Evolutionary conservation across 2,113 vertebrate genomes (phyloP).

Genomic region (Heterotilapia buettikoferi): DNA sequence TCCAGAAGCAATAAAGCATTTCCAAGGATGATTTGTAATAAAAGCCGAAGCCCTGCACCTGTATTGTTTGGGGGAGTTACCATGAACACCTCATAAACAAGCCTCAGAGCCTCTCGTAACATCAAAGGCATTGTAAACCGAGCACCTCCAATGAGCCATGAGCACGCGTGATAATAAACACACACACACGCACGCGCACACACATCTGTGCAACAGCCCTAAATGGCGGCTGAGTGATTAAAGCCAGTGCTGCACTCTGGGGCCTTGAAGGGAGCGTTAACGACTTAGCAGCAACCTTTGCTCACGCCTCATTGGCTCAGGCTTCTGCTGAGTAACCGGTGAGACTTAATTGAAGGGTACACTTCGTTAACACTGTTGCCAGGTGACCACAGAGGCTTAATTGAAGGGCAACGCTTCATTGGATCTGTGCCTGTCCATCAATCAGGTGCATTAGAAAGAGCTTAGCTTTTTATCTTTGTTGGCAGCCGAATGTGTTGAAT

Average conservation of each 20-base stretch:
- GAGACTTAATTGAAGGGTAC: constrained; percentile 29
- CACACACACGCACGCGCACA: neutral
- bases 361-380: constrained; percentile 29
- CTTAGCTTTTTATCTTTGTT: neutral
- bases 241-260: neutral
- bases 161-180: neutral
- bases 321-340: constrained; percentile 14
- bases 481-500: neutral
- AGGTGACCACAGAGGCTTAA: constrained; percentile 23
- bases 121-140: neutral
- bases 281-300: neutral
- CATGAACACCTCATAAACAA: constrained; percentile 33
- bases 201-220: neutral
- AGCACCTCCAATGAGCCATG: neutral
- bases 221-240: neutral
- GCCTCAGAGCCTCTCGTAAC: neutral
- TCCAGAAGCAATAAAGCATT: neutral
- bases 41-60: neutral
- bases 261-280: constrained; percentile 10
- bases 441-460: constrained; percentile 1
- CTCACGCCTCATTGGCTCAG: constrained; percentile 23
- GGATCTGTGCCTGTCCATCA: constrained; percentile 30
- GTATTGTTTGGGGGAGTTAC: constrained; percentile 1
- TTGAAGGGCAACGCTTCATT: constrained; percentile 3
- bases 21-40: constrained; percentile 2